These are phyloP conservation scores for Desoria tigrina DNA, from an alignment of 2,888 invertebrate species.

Conservation along the genomic window DNA sequence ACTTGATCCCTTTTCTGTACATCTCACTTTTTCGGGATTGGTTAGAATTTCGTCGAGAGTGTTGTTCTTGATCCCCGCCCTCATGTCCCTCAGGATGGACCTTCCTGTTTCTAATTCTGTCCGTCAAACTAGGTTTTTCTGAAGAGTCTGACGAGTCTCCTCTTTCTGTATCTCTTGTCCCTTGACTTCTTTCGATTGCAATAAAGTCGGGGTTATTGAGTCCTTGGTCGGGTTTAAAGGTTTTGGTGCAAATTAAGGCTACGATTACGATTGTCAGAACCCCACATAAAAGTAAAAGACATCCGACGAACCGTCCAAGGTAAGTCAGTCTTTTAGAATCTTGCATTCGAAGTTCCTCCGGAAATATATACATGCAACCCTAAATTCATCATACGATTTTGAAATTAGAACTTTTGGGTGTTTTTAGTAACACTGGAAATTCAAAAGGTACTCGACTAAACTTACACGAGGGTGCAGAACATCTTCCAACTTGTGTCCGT, in stretches of 20 bases:
- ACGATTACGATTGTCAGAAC: constrained; percentile 16
- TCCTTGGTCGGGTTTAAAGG: constrained; percentile 23
- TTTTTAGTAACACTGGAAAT: no score
- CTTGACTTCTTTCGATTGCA: no score
- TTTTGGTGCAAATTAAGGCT: constrained; percentile 6
- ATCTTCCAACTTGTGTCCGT: constrained; percentile 18
- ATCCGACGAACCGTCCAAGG: constrained; percentile 19
- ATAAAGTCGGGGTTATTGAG: constrained; percentile 24
- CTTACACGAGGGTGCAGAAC: constrained; percentile 12
- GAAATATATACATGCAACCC: constrained; percentile 36
- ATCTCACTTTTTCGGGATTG: background rate
- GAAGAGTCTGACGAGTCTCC: background rate
- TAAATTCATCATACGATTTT: no score
- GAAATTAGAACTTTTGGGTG: no score
- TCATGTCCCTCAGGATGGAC: constrained; percentile 12
- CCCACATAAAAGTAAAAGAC: constrained; percentile 23
- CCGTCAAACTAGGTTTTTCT: constrained; percentile 10
- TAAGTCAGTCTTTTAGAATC: background rate
- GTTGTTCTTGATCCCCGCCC: background rate
- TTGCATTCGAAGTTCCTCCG: constrained; percentile 10
- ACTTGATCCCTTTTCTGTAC: constrained; percentile 19
- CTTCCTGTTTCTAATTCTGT: background rate
- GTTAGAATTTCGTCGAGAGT: background rate
- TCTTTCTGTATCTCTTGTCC: background rate
- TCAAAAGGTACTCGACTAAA: no score